Conservation (phyloP, 1,140 invertebrate genomes). For the Sarcophaga bullata region DNA sequence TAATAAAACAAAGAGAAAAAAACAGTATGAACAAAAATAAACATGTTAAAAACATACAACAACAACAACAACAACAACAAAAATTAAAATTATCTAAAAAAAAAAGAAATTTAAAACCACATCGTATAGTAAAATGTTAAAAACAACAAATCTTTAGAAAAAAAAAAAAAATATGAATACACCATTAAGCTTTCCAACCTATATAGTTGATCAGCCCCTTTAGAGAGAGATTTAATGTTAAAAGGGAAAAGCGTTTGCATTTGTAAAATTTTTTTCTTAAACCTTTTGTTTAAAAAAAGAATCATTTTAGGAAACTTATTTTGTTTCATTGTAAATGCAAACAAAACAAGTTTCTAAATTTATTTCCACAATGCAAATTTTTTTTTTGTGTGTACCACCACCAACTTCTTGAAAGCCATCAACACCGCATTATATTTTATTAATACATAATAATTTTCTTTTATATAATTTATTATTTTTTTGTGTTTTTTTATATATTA, state of each 20-base stretch:
- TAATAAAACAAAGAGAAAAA: background rate
- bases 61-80: too few relatives aligned
- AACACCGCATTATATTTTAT: slow-evolving; percentile 23
- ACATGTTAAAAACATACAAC: background rate
- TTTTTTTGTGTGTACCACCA: background rate
- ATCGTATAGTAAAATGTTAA: too few relatives aligned
- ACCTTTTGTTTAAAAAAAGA: background rate
- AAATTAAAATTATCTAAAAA: too few relatives aligned
- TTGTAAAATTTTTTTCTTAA: background rate
- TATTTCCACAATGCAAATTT: background rate
- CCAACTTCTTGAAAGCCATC: slow-evolving; percentile 5
- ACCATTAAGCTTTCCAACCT: background rate
- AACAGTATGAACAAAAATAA: slow-evolving; percentile 1
- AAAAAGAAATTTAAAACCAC: background rate
- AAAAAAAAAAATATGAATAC: background rate
- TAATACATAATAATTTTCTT: background rate
- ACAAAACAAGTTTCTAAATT: background rate
- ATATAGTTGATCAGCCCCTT: background rate
- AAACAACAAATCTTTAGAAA: background rate
- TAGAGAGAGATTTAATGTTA: background rate
- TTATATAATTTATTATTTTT: too few relatives aligned
- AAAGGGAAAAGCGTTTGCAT: background rate
- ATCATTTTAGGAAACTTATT: background rate
- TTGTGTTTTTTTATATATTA: too few relatives aligned
- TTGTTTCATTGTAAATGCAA: background rate